These are phyloP conservation scores for Odontamblyopus rebecca DNA, from an alignment of 2,797 vertebrate species.

Conservation along the genomic window DNA sequence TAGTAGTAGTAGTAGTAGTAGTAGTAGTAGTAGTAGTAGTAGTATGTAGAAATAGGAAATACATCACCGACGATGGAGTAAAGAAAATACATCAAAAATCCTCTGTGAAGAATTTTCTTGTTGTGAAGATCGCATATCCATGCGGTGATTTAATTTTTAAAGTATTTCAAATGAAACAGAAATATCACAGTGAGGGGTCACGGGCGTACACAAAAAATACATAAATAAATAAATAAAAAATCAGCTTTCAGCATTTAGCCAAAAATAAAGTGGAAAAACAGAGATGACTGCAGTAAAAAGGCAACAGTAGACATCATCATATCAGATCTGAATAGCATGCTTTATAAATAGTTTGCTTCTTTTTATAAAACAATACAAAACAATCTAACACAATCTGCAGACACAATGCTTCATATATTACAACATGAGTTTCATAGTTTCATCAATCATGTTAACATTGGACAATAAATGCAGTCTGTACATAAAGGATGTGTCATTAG, in stretches of 20 bases:
- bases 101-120: not conserved
- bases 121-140: not conserved
- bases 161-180: constrained; percentile 25
- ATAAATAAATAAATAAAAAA: too few species aligned
- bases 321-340: constrained; percentile 55
- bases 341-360: constrained; percentile 65
- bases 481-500: not conserved
- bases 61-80: not conserved
- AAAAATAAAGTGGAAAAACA: constrained; percentile 19
- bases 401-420: constrained; percentile 56
- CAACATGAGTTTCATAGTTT: constrained; percentile 25
- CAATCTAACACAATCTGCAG: constrained; percentile 57
- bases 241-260: constrained; percentile 7
- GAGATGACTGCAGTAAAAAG: constrained; percentile 29
- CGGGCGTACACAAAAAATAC: constrained; percentile 26
- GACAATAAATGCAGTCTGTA: not conserved
- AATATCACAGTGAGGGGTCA: constrained; percentile 49
- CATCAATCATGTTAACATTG: not conserved
- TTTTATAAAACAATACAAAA: constrained; percentile 72
- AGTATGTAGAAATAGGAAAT: not conserved
- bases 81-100: not conserved
- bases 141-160: constrained; percentile 2
- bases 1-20: too few species aligned
- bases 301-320: constrained; percentile 35
- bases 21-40: too few species aligned